Evolutionary conservation across 2,888 invertebrate genomes (phyloP), one percentile per base, ranked within the genome.

Genomic region (Salpingus planirostris): DNA sequence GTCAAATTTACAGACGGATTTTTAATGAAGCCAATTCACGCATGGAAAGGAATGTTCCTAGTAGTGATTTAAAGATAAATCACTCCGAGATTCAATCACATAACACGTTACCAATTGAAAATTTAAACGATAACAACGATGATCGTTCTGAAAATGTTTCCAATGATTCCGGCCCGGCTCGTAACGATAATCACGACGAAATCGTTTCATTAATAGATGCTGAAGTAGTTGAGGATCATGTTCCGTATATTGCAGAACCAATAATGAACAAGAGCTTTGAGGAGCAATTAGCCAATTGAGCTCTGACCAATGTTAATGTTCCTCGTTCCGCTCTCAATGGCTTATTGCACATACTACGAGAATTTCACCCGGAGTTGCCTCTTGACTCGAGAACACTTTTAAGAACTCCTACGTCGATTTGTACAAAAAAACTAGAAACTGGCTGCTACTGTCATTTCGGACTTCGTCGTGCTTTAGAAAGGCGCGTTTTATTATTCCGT

Each of bases 391-490:
- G 24, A 7, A 31, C 34, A 36, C 21, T 18, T n/a, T 24, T 24
- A 24, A 24, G 11, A 24, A 10, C 11, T 7, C 21, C 21, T 18
- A 18, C 6, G 8, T 5, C 7, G 10, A 24, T 10, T 10, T 7
- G 7, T n/a, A 31, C 8, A 15, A 29, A 8, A 15, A 13, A 13
- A 22, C 26, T 30, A 11, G n/a, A 3, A 30, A 29, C 25, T 24
- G 36, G 36, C 10, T 13, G 31, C 13, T 26, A 15, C 23, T 27
- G 21, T 15, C 26, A 36, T 24, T 32, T 33, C 15, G 36, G 36
- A 11, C 12, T 33, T 13, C 2, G 11, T 21, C 7, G 15, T 10
- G 15, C 13, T 24, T 33, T 13, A 30, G 7, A 11, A 23, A 14
- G 24, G 15, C 21, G 10, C 21, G 23, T 14, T 10, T 30, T 13